Conservation (phyloP, 92 coral and sea anemone species). For the Parazoanthus atlanticus region DNA sequence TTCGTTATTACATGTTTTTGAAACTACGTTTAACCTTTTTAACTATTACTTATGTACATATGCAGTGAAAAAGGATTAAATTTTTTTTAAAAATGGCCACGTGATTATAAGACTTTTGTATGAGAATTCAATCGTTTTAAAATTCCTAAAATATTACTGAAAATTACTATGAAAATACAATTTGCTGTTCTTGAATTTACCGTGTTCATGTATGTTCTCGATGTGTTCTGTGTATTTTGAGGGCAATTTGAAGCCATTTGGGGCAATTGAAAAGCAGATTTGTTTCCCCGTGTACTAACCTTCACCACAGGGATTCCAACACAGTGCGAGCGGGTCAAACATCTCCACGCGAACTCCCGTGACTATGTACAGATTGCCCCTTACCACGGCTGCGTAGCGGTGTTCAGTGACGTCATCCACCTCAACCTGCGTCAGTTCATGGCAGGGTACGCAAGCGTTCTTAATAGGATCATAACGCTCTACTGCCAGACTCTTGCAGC, state of each 20-base stretch:
- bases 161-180: too few relatives aligned
- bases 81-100: too few relatives aligned
- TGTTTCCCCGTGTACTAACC: conserved; percentile 49
- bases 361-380: conserved; percentile 68
- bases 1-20: too few relatives aligned
- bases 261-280: too few relatives aligned
- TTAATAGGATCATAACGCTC: conserved; percentile 79
- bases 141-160: background rate
- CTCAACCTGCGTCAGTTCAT: conserved; percentile 61
- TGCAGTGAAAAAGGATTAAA: too few relatives aligned
- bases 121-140: background rate
- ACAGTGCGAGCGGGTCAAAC: conserved; percentile 63
- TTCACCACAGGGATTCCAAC: conserved; percentile 74
- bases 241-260: too few relatives aligned
- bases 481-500: conserved; percentile 68
- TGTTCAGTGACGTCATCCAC: conserved; percentile 59
- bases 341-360: conserved; percentile 71
- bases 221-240: too few relatives aligned
- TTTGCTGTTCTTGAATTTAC: too few relatives aligned
- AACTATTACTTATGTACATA: too few relatives aligned
- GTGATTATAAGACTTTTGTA: background rate
- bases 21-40: too few relatives aligned
- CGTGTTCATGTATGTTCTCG: too few relatives aligned
- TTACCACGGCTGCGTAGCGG: conserved; percentile 83
- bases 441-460: conserved; percentile 72